A percentile compares a stretch with the other conserved stretches of the same genome.
These are phyloP conservation scores for Drosophila vallismaia DNA, from an alignment of 2,888 invertebrate genomes.

Conservation along the genomic window DNA sequence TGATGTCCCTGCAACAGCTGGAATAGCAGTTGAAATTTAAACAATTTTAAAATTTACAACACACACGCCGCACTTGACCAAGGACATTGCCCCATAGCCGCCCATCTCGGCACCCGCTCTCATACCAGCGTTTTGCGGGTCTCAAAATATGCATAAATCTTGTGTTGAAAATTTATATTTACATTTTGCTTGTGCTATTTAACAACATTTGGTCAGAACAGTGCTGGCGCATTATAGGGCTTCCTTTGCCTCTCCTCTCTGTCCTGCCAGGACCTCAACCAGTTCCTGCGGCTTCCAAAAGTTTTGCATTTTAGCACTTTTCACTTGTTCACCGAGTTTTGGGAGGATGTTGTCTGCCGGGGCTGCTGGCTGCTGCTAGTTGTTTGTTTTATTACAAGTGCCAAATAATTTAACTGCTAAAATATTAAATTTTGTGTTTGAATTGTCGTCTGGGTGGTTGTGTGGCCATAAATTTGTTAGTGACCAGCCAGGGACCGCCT, in stretches of 20 bases:
- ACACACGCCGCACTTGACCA: constrained; percentile 52
- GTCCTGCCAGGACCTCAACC: constrained; percentile 23
- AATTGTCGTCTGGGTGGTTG: constrained; percentile 65
- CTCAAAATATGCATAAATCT: constrained; percentile 79
- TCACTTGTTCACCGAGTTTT: constrained; percentile 56
- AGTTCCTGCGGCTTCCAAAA: constrained; percentile 65
- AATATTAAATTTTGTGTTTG: constrained; percentile 79
- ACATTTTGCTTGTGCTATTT: constrained; percentile 79
- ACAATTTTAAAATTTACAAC: constrained; percentile 76
- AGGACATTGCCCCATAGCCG: constrained; percentile 3
- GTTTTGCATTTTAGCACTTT: constrained; percentile 77
- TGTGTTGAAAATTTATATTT: constrained; percentile 76
- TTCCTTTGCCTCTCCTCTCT: constrained; percentile 8
- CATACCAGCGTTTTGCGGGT: constrained; percentile 35
- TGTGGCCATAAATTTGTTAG: constrained; percentile 63
- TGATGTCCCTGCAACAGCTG: constrained; percentile 80
- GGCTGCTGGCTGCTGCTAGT: constrained; percentile 51
- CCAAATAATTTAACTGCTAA: constrained; percentile 80
- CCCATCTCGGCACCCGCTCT: constrained; percentile 2
- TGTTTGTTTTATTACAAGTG: constrained; percentile 79
- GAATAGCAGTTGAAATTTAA: constrained; percentile 62
- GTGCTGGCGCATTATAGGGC: constrained; percentile 58
- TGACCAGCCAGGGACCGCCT: constrained; percentile 37
- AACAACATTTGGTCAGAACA: constrained; percentile 75
- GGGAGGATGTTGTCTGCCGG: constrained; percentile 42